Evolutionary conservation across 1,140 invertebrate genomes (phyloP), one percentile per base, ranked within the genome.

Genomic region (Zaprionus ornatus): DNA sequence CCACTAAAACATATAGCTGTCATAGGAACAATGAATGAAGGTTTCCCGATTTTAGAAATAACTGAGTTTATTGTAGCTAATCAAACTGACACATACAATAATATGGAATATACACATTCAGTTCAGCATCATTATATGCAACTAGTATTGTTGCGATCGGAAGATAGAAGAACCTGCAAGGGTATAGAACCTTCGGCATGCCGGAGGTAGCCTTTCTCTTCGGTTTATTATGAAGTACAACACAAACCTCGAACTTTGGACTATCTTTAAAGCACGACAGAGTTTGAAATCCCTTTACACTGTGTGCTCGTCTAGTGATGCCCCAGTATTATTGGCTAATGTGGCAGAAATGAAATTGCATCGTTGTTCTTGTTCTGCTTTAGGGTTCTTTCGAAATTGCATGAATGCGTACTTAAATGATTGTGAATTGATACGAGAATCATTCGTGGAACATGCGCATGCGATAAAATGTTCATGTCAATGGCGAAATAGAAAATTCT

Each of bases 401-500:
- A 50, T 23, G 19, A 50, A 50, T 21, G 21, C n/a, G 19, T 45
- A 50, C 21, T 12, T 12, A 21, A 50, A 50, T 19, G 17, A 19
- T 50, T 13, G 17, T 23, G 17, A 50, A 50, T 23, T 4, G 17
- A 21, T 50, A 10, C 19, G 4, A 10, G 15, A 17, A 45, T 19
- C 42, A 48, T 48, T 21, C 9, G 45, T 50, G 40, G 40, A 42
- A 42, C 40, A 45, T 45, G 40, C 40, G 40, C n/a, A 17, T 32
- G 29, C 40, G 40, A 45, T 45, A 45, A 45, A 45, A 45, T 45
- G 40, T 45, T 45, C 42, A 62, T 32, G 25, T 62, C 25, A 62
- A 50, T 50, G 25, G 4, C 0, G 45, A 61, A 61, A 45, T 61
- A 15, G 42, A 50, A 61, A 62, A 32, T 48, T 42, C 62, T 64